Percentiles rank a stretch among this genome's conserved stretches.
These are phyloP conservation scores for Speoplatyrhinus poulsoni DNA, from an alignment of 2,113 vertebrate genomes.

Conservation along the genomic window DNA sequence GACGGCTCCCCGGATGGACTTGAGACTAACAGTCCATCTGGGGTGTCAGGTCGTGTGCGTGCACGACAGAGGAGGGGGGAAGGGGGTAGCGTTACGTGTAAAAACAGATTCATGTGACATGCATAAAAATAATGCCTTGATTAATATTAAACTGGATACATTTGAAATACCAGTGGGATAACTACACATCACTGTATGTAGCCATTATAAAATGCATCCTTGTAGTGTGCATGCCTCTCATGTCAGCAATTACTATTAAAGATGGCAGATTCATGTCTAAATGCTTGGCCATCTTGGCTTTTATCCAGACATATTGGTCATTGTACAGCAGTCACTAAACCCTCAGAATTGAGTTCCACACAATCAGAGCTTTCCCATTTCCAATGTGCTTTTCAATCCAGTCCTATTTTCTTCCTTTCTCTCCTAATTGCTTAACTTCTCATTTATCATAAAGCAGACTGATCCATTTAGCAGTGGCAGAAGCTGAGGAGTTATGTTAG, in stretches of 20 bases:
- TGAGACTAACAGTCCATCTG: too few relatives aligned
- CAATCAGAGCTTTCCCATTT: conserved; percentile 36
- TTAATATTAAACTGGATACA: not conserved
- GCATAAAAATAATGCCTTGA: not conserved
- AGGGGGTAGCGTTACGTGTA: too few relatives aligned
- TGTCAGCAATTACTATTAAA: conserved; percentile 10
- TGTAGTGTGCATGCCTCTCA: not conserved
- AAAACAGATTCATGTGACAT: too few relatives aligned
- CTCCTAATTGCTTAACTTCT: conserved; percentile 63
- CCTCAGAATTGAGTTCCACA: conserved; percentile 44
- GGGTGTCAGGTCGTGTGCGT: too few relatives aligned
- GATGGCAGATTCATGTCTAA: conserved; percentile 35
- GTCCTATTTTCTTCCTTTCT: conserved; percentile 61
- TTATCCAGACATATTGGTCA: conserved; percentile 44
- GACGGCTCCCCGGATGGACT: too few relatives aligned
- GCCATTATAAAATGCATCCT: conserved; percentile 20
- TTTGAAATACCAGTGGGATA: conserved; percentile 5
- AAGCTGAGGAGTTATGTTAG: conserved; percentile 45
- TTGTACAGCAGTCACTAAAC: conserved; percentile 45
- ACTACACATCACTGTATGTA: conserved; percentile 4
- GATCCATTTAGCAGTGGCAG: conserved; percentile 71
- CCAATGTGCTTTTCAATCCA: conserved; percentile 66
- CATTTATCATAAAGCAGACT: conserved; percentile 67
- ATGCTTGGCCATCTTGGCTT: conserved; percentile 16
- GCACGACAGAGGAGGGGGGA: too few relatives aligned